These are phyloP conservation scores for Cheirogaleus major DNA, from an alignment of 2,797 vertebrate genomes.

Conservation along the genomic window DNA sequence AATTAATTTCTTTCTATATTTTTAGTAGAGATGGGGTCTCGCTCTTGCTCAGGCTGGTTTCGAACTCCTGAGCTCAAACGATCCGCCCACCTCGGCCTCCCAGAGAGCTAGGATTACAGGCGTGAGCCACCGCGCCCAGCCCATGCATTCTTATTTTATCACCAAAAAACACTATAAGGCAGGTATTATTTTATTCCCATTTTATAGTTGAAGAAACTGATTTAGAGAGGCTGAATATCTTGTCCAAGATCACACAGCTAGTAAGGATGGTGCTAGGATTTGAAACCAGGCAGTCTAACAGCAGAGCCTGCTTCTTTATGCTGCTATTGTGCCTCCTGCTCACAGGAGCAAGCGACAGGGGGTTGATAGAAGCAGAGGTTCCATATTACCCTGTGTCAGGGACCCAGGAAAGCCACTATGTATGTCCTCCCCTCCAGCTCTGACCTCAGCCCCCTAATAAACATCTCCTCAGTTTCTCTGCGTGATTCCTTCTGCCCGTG, in stretches of 20 bases:
- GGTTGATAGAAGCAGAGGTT: neutral
- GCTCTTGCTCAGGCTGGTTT: no score
- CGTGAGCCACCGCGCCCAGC: no score
- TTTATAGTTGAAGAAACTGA: slow-evolving; percentile 4
- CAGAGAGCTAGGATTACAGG: no score
- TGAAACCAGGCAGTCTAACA: neutral
- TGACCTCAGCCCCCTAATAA: neutral
- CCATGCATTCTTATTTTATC: no score
- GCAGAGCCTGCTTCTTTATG: neutral
- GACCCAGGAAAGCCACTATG: neutral
- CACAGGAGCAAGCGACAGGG: neutral
- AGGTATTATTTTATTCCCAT: neutral
- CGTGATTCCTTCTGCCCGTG: neutral
- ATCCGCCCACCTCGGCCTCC: no score
- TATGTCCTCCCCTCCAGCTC: neutral
- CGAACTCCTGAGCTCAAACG: no score
- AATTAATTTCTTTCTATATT: no score
- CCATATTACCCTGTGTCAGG: neutral
- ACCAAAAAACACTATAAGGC: neutral
- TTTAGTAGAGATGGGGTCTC: no score
- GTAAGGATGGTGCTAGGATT: neutral
- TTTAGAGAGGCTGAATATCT: neutral
- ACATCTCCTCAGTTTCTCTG: neutral
- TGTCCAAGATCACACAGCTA: neutral
- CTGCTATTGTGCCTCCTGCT: neutral